Base-by-base conservation (phyloP, 2,888 invertebrate species). In the Muschampia plurimacula region DNA sequence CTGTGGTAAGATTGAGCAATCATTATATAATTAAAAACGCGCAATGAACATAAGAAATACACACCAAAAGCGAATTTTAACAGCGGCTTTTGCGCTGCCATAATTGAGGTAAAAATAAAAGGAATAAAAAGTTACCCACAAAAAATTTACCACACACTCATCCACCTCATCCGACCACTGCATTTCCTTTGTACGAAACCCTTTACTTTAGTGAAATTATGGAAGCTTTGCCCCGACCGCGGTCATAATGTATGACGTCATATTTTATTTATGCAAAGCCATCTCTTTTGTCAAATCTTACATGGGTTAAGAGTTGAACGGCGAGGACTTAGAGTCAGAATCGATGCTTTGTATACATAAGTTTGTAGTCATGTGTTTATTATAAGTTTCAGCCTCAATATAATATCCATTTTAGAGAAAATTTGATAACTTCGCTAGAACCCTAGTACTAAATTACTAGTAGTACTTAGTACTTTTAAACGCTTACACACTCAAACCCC, bases 201-300 rank as follows among this genome's bases (percentile, higher is more conserved):
- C 64, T 70, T 64, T 70, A 63, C 69, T 69, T 69, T 55, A 66
- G 64, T 66, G 59, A 71, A 71, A 71, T 71, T 71, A 71, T 71
- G 39, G 36, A 46, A 69, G 65, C 59, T 66, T 46, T 39, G 46
- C 49, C 39, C 59, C 62, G 49, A 12, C 39, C n/a, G 15, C 65
- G 49, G 65, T 52, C 59, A 46, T 71, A 71, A 71, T 66, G 39
- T 66, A 66, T 71, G 59, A 65, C 70, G 70, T 71, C 65, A 66
- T 66, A 71, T 65, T 49, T 71, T 66, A 71, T 66, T 65, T 66
- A 65, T 66, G 65, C 46, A 65, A 66, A 71, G 44, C 39, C 59
- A 44, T 66, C 46, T 71, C 63, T 46, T 64, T 44, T 64, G 63
- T 64, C 22, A 64, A 22, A 44, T 64, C 59, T 28, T 32, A 59